Base-by-base conservation (phyloP, 2,797 vertebrate species). In the Muscicapa striata region DNA sequence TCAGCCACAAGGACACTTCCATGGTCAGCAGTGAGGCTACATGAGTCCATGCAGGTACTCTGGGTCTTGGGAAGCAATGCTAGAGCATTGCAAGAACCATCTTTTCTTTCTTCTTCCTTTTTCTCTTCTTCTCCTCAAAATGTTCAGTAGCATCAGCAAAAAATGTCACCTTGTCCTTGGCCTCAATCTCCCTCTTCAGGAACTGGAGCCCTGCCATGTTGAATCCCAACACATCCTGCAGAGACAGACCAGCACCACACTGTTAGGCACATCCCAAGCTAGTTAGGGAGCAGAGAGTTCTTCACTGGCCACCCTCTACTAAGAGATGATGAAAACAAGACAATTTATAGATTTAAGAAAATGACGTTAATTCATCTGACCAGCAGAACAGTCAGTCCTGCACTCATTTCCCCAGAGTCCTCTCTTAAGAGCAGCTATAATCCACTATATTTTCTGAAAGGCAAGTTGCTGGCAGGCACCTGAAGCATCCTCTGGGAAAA, bases 201-300 rank as follows among this genome's bases (percentile, higher is more conserved):
- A 98, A 99, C 97, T 99, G 98, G 3, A 99, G 98, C 22, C 98
- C 99, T 1, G 99, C 99, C 95, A 98, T 98, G 96, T 99, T 99
- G 90, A 99, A 99, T 87, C 99, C 99, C 93, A 99, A 97, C 62
- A 99, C 96, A 74, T 99, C 99, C 99, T 99, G 97, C 20, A 49
- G 62, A 66, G 23, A 87, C 26, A 95, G 4, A 95, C 7, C 58
- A 90, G 41, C 73, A 92, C 17, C 63, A 46, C 22, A 22, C 15
- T 26, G 29, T 49, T 62, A 69, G 24, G 22, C 23, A 54, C 51
- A 48, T 11, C 34, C 77, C 45, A 45, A 52, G 22, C 59, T 64
- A 40, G 17, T 17, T 3, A 58, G 24, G 15, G 34, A 18, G 12
- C 46, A 70, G 32, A 81, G 23, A 38, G 16, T 78, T n/a, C 66